A percentile compares a stretch with the other conserved stretches of the same genome.
Conservation (phyloP, 1,140 invertebrate genomes). For the Atopsyche davidsoni region DNA sequence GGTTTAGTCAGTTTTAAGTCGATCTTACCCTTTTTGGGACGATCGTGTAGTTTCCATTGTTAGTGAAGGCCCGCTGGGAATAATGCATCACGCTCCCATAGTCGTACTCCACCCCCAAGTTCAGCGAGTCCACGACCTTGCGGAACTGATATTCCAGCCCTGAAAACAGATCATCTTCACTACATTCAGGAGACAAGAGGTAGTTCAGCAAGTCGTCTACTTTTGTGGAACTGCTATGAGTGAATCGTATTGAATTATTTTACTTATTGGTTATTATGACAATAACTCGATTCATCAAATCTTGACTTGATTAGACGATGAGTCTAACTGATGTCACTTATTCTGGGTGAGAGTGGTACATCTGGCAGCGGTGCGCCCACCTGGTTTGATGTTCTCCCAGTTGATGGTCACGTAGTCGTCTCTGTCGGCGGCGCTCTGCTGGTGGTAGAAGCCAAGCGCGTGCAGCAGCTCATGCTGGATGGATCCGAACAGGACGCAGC, state of each 20-base stretch:
- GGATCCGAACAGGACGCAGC: conserved; percentile 49
- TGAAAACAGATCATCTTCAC: conserved; percentile 29
- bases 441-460: conserved; percentile 63
- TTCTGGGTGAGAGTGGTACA: neutral
- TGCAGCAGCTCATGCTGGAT: conserved; percentile 64
- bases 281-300: neutral
- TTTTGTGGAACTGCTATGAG: neutral
- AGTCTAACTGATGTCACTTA: neutral
- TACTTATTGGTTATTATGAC: neutral
- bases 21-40: conserved; percentile 57
- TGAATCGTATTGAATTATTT: neutral
- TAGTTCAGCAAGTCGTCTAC: neutral
- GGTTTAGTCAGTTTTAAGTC: no score
- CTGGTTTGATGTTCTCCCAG: conserved; percentile 60
- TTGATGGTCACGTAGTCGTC: conserved; percentile 61
- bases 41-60: conserved; percentile 65
- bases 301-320: neutral
- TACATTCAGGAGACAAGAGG: neutral
- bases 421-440: conserved; percentile 63
- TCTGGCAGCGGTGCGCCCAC: conserved; percentile 21
- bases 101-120: conserved; percentile 67
- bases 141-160: conserved; percentile 62
- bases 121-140: conserved; percentile 59
- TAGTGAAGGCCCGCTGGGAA: conserved; percentile 67
- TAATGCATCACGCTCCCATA: conserved; percentile 84